Conservation (phyloP, 2,113 vertebrate genomes). For the Recurvirostra avosetta region DNA sequence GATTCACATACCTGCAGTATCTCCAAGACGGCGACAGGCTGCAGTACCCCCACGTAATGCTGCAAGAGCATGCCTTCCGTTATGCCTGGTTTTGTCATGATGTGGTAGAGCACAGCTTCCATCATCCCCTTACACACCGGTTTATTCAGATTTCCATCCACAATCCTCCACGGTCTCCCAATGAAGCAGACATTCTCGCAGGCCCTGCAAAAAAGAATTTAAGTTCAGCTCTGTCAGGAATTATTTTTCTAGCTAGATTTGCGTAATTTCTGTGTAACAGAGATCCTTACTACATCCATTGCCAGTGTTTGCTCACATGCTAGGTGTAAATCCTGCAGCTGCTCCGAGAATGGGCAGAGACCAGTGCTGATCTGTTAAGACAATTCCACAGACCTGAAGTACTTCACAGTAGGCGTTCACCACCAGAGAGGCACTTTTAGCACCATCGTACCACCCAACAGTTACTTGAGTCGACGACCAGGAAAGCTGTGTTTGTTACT, state of each 20-base stretch:
- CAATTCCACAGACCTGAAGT: background rate
- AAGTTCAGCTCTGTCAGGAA: background rate
- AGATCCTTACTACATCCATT: accelerated
- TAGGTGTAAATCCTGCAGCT: background rate
- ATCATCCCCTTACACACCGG: slow-evolving; percentile 93
- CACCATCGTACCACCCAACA: background rate
- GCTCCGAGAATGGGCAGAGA: background rate
- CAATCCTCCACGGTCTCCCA: slow-evolving; percentile 90
- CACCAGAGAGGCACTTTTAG: background rate
- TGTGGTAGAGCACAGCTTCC: slow-evolving; percentile 86
- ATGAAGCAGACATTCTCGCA: slow-evolving; percentile 76
- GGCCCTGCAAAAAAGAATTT: slow-evolving; percentile 14
- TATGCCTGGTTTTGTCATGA: slow-evolving; percentile 88
- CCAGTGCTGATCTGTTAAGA: background rate
- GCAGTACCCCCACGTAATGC: slow-evolving; percentile 86
- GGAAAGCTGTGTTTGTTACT: background rate
- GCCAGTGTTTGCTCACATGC: background rate
- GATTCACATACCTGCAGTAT: slow-evolving; percentile 82
- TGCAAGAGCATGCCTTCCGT: slow-evolving; percentile 76
- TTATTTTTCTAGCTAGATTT: background rate
- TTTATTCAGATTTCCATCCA: slow-evolving; percentile 87
- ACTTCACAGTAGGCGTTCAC: background rate
- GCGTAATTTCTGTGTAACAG: accelerated
- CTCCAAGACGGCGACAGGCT: slow-evolving; percentile 84
- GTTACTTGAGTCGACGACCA: background rate